These are phyloP conservation scores for Aphidius gifuensis DNA, from an alignment of 1,140 invertebrate genomes.

Conservation along the genomic window DNA sequence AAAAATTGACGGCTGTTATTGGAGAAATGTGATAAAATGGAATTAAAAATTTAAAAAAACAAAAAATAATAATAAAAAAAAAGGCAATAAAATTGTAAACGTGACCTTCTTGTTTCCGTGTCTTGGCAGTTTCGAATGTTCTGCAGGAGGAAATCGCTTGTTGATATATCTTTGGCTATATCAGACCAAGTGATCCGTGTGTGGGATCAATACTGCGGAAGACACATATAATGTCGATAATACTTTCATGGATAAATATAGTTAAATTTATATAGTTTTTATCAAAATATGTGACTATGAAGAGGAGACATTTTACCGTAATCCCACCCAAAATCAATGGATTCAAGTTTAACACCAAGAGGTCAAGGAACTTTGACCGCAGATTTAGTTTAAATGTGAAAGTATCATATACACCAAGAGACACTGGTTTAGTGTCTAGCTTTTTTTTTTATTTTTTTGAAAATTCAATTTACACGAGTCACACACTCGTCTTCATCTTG, in stretches of 20 bases:
- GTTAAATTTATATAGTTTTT: not conserved
- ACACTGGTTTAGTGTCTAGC: too few relatives aligned
- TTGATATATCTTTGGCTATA: not conserved
- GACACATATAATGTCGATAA: too few relatives aligned
- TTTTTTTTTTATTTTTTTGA: too few relatives aligned
- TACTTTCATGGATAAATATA: too few relatives aligned
- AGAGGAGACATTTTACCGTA: conserved; percentile 17
- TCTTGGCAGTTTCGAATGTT: conserved; percentile 17
- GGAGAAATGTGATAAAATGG: not conserved
- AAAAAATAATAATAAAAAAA: too few relatives aligned
- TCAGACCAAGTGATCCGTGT: not conserved
- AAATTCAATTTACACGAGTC: too few relatives aligned
- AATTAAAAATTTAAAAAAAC: not conserved
- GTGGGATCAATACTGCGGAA: conserved; percentile 1
- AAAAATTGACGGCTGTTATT: conserved; percentile 23
- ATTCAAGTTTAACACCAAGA: not conserved
- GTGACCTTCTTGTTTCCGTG: conserved; percentile 16
- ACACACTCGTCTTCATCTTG: too few relatives aligned
- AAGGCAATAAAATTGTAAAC: too few relatives aligned
- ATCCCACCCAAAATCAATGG: conserved; percentile 14
- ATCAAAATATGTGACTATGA: not conserved
- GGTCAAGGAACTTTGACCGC: conserved; percentile 16
- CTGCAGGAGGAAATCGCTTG: not conserved
- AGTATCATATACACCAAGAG: not conserved
- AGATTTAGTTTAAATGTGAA: conserved; percentile 19